Evolutionary conservation across 2,113 vertebrate genomes (phyloP).

Genomic region (Limanda limanda): DNA sequence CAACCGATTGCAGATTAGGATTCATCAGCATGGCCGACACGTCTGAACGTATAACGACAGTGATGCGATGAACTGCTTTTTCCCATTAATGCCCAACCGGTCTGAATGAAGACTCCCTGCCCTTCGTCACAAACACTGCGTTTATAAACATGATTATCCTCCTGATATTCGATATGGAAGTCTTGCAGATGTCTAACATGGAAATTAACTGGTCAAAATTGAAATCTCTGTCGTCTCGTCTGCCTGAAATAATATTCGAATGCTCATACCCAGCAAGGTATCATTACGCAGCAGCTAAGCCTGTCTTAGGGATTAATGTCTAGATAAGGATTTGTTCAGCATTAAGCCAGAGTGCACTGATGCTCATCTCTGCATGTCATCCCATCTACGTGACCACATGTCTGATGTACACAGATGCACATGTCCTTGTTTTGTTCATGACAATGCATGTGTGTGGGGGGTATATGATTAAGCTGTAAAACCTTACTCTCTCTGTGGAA

Average conservation of each 20-base stretch:
- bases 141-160: slow-evolving; percentile 20
- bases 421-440: not conserved
- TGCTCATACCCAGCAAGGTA: slow-evolving; percentile 43
- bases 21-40: slow-evolving; percentile 58
- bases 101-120: slow-evolving; percentile 11
- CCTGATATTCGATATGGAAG: not conserved
- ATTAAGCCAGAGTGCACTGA: slow-evolving; percentile 45
- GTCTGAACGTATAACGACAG: slow-evolving; percentile 28
- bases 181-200: not conserved
- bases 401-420: slow-evolving; percentile 9
- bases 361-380: slow-evolving; percentile 58
- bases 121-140: not conserved
- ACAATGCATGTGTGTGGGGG: not conserved
- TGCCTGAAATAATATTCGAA: slow-evolving; percentile 22
- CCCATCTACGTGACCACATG: slow-evolving; percentile 2
- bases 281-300: slow-evolving; percentile 54
- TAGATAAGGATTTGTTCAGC: slow-evolving; percentile 60
- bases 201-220: slow-evolving; percentile 7
- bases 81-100: slow-evolving; percentile 17
- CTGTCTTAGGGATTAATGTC: slow-evolving; percentile 65
- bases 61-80: slow-evolving; percentile 13
- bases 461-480: not conserved
- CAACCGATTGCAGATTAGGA: slow-evolving; percentile 58
- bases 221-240: slow-evolving; percentile 16
- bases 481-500: not conserved